A percentile compares a stretch with the other conserved stretches of the same genome.
Evolutionary conservation across 2,797 vertebrate species (phyloP).

Genomic region (Chloroceryle inda): DNA sequence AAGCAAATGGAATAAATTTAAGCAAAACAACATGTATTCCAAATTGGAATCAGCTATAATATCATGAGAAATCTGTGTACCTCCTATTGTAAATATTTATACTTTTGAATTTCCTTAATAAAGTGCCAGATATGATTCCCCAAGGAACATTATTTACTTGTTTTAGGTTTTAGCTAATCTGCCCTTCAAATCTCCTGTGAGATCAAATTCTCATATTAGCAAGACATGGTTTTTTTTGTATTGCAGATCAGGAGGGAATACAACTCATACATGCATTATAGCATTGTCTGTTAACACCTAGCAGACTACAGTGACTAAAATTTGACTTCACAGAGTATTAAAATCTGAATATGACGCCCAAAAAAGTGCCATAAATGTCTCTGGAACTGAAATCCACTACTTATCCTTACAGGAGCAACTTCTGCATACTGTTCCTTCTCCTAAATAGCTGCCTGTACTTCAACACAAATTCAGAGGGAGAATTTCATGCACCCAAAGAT

Average conservation of each 20-base stretch:
- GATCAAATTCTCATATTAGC: conserved; percentile 39
- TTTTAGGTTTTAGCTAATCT: conserved; percentile 58
- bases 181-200: conserved; percentile 29
- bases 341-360: not conserved
- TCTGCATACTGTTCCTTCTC: not conserved
- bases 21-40: conserved; percentile 38
- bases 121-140: conserved; percentile 57
- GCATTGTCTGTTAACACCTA: not conserved
- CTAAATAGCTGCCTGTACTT: not conserved
- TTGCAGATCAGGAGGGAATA: not conserved
- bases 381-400: not conserved
- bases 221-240: not conserved
- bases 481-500: not conserved
- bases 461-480: not conserved
- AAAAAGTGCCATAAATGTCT: not conserved
- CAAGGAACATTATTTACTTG: conserved; percentile 54
- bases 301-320: not conserved
- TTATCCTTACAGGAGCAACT: not conserved
- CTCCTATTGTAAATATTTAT: conserved; percentile 72
- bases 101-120: conserved; percentile 52
- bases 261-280: not conserved
- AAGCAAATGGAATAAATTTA: conserved; percentile 39
- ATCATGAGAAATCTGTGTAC: conserved; percentile 42
- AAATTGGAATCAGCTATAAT: conserved; percentile 55
- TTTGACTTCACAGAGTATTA: not conserved